Evolutionary conservation across 1,140 invertebrate species (phyloP), one percentile per base, ranked within the genome.

Genomic region (Colletes gigas): DNA sequence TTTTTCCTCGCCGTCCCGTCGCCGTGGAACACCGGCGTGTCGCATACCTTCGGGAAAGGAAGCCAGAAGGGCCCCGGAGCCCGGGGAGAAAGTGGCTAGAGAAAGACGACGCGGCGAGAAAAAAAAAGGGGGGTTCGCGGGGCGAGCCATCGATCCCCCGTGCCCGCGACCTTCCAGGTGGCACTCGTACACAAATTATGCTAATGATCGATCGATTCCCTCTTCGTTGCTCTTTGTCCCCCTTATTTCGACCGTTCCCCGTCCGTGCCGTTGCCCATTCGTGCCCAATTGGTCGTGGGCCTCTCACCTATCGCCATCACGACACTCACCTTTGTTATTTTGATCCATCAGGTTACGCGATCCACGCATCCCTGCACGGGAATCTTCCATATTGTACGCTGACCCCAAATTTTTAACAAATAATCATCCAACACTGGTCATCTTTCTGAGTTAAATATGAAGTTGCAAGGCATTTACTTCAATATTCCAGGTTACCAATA

Each of bases 111-210:
- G 15, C 78, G 79, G 75, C 75, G 80, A 85, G 19, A 78, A 70
- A 82, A 73, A 73, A 63, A 73, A 30, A 63, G 21, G 71, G 76
- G 78, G 80, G 77, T 80, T 59, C 47, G 57, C 4, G 47, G 83
- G 68, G 4, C 54, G 67, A 83, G 50, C 50, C 8, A 59, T 59
- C 57, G 57, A 59, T 59, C 57, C 19, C 14, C 44, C 65, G 41
- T 84, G 84, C 86, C 85, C 81, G 79, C 70, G 54, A 59, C 84
- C 77, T 76, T 78, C 84, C 86, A 90, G 88, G 87, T 89, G 88
- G 88, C 77, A 89, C 81, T 88, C 88, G 73, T 88, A 87, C 76
- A 84, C 82, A 88, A 90, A 90, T 90, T 90, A 90, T 90, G 85
- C 54, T 90, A 89, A 90, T 89, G 82, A 80, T 78, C 85, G 88